Evolutionary conservation across 2,113 vertebrate genomes (phyloP).

Genomic region (Actinemys pallida): DNA sequence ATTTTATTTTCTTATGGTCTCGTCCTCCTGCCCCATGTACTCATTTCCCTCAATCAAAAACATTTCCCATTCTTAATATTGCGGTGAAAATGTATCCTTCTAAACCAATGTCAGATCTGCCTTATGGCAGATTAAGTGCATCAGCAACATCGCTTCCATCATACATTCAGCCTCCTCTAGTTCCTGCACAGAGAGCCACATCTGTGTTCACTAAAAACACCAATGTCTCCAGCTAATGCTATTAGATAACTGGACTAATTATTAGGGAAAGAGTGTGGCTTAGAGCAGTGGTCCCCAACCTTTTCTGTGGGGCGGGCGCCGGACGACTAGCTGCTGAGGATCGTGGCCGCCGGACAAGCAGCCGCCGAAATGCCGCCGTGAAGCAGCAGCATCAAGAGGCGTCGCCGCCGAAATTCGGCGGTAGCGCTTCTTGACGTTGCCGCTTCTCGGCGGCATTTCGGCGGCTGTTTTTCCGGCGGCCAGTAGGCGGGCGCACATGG

Average conservation of each 20-base stretch:
- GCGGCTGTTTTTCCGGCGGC: no score
- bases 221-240: neutral
- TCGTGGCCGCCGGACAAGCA: no score
- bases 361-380: no score
- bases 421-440: no score
- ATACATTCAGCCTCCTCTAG: neutral
- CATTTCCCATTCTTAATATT: neutral
- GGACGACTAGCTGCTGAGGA: no score
- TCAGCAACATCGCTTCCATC: rapidly evolving
- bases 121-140: neutral
- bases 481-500: no score
- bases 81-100: neutral
- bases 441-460: no score
- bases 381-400: no score
- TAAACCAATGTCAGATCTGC: neutral
- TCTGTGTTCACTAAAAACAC: neutral
- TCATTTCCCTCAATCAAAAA: neutral
- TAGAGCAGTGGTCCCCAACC: neutral
- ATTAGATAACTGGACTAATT: neutral
- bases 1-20: neutral
- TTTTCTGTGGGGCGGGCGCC: no score
- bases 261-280: neutral
- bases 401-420: no score
- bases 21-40: neutral
- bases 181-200: neutral